Evolutionary conservation across 2,113 vertebrate species (phyloP), one percentile per base, ranked within the genome.

Genomic region (Apteryx mantelli): DNA sequence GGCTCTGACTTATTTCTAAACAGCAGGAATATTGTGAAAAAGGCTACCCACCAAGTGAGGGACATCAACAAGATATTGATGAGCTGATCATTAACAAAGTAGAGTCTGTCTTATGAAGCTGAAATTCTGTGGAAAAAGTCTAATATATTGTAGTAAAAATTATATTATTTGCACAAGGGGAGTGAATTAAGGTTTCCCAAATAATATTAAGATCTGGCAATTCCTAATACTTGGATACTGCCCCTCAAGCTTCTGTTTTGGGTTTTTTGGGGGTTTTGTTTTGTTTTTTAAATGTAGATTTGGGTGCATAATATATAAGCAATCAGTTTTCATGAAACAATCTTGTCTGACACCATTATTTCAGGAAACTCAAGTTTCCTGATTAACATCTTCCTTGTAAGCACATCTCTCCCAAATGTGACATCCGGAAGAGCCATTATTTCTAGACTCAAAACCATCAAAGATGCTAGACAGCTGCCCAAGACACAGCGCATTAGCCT

Each of bases 401-500:
- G 7, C 50, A 80, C 66, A 50, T 91, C 89, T 86, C 46, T 94
- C 48, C 52, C 61, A 92, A 92, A 89, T 10, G 75, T 78, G 75
- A 88, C 89, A 86, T 88, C 75, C 93, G 89, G 80, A 90, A 86
- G 80, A 79, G 61, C 77, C n/a, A 70, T 70, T 83, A 46, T 93
- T 86, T 83, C 85, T 68, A 86, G 64, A 76, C 34, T 88, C 52
- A 71, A 65, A 88, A 78, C 55, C 55, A 91, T 94, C 80, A 93
- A 69, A 95, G 64, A 82, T 75, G 65, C 55, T 52, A 86, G 82
- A 90, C 89, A 94, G 94, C 91, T 97, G 88, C 82, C 93, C 71
- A 84, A 93, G 82, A 95, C 61, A 56, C 19, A 91, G 10, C 65
- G 88, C 69, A 91, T 96, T 90, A 94, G 34, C 3, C 5, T 25